Evolutionary conservation across 2,888 invertebrate genomes (phyloP), one percentile per base, ranked within the genome.

Genomic region (Disparrhopalites patrizii): DNA sequence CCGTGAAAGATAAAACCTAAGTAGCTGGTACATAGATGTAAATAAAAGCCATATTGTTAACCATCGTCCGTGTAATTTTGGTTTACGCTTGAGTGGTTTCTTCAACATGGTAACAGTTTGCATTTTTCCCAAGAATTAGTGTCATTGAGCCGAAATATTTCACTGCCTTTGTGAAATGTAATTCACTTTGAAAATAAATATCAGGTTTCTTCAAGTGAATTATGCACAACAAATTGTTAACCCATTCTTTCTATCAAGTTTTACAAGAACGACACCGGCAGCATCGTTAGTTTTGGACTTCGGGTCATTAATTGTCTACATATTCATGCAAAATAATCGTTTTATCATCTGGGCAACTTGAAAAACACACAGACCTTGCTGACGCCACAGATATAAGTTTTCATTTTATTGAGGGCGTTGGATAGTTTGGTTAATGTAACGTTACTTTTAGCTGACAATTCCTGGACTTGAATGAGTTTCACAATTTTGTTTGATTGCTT

Each of bases 21-120:
- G 54, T 54, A 54, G 54, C 54, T 47, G 54, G 33, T 27, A 18
- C 13, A 23, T 54, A 54, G 30, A 18, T 15, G n/a, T 54, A 54
- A n/a, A 52, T 31, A 31, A 54, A 54, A 54, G 33, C 31, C 54
- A 54, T 27, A 5, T 54, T 54, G 31, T 31, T 54, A n/a, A 54
- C 33, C 33, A 54, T 54, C 31, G 31, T 28, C 31, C 28, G 54
- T 54, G 54, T 54, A 33, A 54, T 31, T 54, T 54, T 54, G 30
- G 54, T 54, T 23, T 54, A 15, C 25, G 47, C 47, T 47, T 25
- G 25, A 47, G n/a, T n/a, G 47, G 47, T 13, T 47, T 40, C 40
- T 40, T 47, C 47, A n/a, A 23, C 18, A n/a, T 47, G 47, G n/a
- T n/a, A n/a, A 40, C 40, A 40, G 54, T 54, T 54, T 54, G 54